Percentiles rank a stretch among this genome's conserved stretches.
phyloP scores from a whole-genome alignment of 2,888 invertebrate species.

The Tetragonisca angustula region DNA sequence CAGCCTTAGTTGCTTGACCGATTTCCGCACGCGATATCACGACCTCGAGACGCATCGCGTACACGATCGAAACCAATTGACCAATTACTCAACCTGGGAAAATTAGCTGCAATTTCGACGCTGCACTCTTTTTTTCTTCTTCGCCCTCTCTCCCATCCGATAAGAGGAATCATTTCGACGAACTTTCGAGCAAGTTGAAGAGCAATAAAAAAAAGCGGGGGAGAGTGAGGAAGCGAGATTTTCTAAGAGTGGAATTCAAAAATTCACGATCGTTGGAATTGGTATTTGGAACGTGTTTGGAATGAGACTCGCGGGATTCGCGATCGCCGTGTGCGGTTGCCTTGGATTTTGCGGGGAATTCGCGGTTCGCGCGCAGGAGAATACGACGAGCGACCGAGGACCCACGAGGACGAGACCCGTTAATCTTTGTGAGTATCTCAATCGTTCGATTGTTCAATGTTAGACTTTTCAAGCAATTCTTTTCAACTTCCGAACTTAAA shows the following conservation, averaged over 20 bases:
- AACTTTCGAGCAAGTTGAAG: background rate
- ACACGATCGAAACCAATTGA: background rate
- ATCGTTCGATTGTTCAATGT: background rate
- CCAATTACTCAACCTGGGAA: background rate
- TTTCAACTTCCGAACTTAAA: too few species aligned
- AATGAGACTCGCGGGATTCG: slow-evolving; percentile 22
- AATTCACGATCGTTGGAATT: background rate
- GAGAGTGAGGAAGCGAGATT: too few species aligned
- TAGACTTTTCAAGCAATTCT: too few species aligned
- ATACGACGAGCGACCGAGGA: background rate
- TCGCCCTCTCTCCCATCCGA: background rate
- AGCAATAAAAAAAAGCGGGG: background rate
- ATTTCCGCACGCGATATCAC: slow-evolving; percentile 56
- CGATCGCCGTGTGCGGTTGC: slow-evolving; percentile 1
- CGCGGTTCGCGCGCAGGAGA: background rate
- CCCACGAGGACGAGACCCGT: slow-evolving; percentile 64
- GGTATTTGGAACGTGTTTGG: too few species aligned
- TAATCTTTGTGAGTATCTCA: slow-evolving; percentile 72
- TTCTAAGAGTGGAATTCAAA: background rate
- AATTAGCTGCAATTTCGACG: slow-evolving; percentile 4
- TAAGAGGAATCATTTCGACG: background rate
- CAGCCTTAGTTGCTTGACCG: slow-evolving; percentile 56
- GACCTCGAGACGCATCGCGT: slow-evolving; percentile 3
- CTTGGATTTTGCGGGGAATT: slow-evolving; percentile 6
- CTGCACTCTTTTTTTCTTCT: too few species aligned